These are phyloP conservation scores for Glareola pratincola DNA, from an alignment of 2,113 vertebrate species.

Conservation along the genomic window DNA sequence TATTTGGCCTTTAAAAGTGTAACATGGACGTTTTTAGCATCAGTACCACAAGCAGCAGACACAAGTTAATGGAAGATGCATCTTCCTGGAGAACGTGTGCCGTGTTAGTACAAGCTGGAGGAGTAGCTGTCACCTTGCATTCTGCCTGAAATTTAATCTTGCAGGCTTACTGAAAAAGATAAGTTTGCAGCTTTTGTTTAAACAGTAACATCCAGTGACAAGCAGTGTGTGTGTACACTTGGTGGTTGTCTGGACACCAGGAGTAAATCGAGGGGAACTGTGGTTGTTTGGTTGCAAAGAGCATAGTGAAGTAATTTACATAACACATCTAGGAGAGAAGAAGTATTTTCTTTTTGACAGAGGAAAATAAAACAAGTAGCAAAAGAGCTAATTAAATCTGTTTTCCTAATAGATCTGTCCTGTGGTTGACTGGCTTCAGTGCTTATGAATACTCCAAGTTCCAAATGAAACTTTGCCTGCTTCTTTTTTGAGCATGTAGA, in stretches of 20 bases:
- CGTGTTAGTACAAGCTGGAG: background rate
- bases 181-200: background rate
- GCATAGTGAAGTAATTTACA: background rate
- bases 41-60: background rate
- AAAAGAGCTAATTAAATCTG: background rate
- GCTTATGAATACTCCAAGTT: background rate
- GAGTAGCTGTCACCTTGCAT: background rate
- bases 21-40: background rate
- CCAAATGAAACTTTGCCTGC: background rate
- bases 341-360: background rate
- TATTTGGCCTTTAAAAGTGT: background rate
- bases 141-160: background rate
- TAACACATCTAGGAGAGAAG: background rate
- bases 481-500: background rate
- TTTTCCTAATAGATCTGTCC: background rate
- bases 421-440: background rate
- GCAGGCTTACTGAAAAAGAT: background rate
- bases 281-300: background rate
- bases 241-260: background rate
- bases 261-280: background rate
- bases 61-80: background rate
- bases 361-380: background rate
- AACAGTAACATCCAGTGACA: background rate
- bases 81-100: background rate
- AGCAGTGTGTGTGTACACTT: background rate